These are phyloP conservation scores for Molorchus minor DNA, from an alignment of 2,888 invertebrate species.

Conservation along the genomic window DNA sequence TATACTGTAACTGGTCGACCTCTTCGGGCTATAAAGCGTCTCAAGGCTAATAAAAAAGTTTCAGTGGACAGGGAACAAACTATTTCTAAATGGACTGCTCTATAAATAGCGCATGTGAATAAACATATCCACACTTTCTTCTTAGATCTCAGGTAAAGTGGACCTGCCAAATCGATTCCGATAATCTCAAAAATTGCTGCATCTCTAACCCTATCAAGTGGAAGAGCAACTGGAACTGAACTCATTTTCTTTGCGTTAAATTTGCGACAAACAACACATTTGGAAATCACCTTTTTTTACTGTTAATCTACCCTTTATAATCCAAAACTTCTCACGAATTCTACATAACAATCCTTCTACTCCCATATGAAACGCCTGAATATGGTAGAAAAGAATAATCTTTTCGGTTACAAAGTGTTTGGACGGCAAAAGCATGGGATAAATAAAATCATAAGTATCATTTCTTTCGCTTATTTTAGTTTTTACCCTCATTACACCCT, in stretches of 20 bases:
- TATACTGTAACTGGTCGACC: conserved; percentile 51
- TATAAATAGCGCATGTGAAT: conserved; percentile 58
- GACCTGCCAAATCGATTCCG: conserved; percentile 58
- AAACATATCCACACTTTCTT: conserved; percentile 53
- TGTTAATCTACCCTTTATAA: conserved; percentile 38
- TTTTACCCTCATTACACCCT: conserved; percentile 26
- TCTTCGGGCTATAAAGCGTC: conserved; percentile 52
- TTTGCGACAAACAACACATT: conserved; percentile 40
- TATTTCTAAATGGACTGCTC: conserved; percentile 57
- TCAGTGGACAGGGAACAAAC: conserved; percentile 47
- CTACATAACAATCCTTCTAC: conserved; percentile 38
- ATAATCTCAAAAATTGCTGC: conserved; percentile 49
- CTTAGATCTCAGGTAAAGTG: conserved; percentile 48
- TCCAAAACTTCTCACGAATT: conserved; percentile 44
- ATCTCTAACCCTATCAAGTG: conserved; percentile 47
- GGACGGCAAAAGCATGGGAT: conserved; percentile 31
- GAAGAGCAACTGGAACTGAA: conserved; percentile 45
- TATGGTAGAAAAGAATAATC: conserved; percentile 29
- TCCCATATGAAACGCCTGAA: conserved; percentile 32
- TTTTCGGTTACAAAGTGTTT: conserved; percentile 26
- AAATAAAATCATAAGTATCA: conserved; percentile 27
- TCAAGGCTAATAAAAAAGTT: conserved; percentile 50
- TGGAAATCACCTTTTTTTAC: conserved; percentile 32
- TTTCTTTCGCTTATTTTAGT: conserved; percentile 24
- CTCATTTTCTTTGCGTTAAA: conserved; percentile 38